phyloP scores from a whole-genome alignment of 2,888 invertebrate species.

The Eueremaeus valkanovi region DNA sequence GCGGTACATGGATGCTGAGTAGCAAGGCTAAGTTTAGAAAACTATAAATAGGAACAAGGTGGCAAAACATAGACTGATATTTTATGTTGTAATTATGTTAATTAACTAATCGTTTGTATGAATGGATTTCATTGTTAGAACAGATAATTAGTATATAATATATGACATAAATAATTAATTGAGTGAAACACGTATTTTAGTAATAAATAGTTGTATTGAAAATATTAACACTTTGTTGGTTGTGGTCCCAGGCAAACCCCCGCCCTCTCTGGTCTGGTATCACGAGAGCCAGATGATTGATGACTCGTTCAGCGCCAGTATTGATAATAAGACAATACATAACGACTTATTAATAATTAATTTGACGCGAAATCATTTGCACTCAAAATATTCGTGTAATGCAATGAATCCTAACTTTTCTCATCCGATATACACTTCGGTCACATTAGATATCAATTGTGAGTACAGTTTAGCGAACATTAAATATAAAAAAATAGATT shows the following conservation, averaged over 20 bases:
- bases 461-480: background rate
- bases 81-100: too few species aligned
- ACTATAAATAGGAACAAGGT: too few species aligned
- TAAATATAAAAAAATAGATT: background rate
- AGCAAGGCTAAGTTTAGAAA: too few species aligned
- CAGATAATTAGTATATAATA: too few species aligned
- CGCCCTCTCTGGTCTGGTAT: conserved; percentile 16
- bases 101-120: too few species aligned
- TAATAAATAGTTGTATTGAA: too few species aligned
- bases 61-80: too few species aligned
- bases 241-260: conserved; percentile 21
- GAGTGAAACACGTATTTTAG: too few species aligned
- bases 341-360: conserved; percentile 31
- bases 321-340: conserved; percentile 22
- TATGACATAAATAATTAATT: too few species aligned
- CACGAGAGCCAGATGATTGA: background rate
- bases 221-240: too few species aligned
- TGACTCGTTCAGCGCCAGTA: background rate
- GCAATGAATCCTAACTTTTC: conserved; percentile 4
- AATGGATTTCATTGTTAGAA: too few species aligned
- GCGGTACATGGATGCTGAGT: too few species aligned
- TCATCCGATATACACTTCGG: background rate
- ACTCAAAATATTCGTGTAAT: background rate
- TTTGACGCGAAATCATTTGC: conserved; percentile 3
- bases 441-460: conserved; percentile 21